Evolutionary conservation across 2,113 vertebrate genomes (phyloP).

Genomic region (Dipodomys ordii): DNA sequence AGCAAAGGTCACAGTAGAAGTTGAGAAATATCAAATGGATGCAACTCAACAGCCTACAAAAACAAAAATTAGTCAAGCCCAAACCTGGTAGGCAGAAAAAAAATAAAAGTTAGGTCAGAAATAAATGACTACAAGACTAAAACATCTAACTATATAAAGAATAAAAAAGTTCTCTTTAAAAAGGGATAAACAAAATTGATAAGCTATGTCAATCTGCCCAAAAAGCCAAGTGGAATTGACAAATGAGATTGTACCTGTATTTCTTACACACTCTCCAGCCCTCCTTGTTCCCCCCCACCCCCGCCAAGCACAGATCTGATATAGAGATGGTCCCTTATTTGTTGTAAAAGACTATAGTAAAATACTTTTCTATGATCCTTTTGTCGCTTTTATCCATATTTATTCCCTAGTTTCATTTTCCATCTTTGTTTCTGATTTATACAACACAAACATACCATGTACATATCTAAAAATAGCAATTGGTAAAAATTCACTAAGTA

Average conservation of each 20-base stretch:
- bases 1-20: too few relatives aligned
- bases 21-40: conserved; percentile 7
- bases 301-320: neutral
- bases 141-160: too few relatives aligned
- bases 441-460: neutral
- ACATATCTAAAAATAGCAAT: neutral
- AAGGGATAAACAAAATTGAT: too few relatives aligned
- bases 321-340: neutral
- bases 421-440: neutral
- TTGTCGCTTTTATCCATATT: neutral
- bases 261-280: neutral
- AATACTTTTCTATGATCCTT: neutral
- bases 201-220: neutral
- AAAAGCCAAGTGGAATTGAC: neutral
- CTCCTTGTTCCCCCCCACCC: neutral
- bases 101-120: too few relatives aligned
- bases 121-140: neutral
- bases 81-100: too few relatives aligned
- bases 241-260: neutral
- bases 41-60: too few relatives aligned
- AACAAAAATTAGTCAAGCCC: too few relatives aligned
- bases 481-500: conserved; percentile 1
- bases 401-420: conserved; percentile 1
- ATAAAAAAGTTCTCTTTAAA: too few relatives aligned
- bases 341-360: neutral